phyloP scores from a whole-genome alignment of 2,888 invertebrate genomes.

The Hirudinaria manillensis region DNA sequence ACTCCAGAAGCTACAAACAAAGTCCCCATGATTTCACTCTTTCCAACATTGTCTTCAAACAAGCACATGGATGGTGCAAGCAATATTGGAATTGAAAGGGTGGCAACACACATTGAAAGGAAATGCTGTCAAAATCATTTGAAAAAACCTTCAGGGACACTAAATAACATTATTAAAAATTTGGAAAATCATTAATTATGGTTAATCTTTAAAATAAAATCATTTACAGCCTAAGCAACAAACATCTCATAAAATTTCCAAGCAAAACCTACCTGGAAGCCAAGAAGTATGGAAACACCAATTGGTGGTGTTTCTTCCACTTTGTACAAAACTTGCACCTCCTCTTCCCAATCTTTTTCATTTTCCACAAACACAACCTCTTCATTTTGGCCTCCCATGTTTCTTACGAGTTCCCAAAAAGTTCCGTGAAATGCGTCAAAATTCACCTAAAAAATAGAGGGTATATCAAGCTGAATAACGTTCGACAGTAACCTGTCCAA shows the following conservation, averaged over 20 bases:
- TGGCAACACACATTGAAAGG: conserved; percentile 70
- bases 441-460: too few species aligned
- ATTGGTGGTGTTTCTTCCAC: conserved; percentile 35
- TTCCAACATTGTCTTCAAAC: conserved; percentile 54
- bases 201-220: not conserved
- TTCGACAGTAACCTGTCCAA: too few species aligned
- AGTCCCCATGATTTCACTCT: conserved; percentile 51
- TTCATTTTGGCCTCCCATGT: too few species aligned
- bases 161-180: not conserved
- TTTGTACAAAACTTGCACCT: conserved; percentile 30
- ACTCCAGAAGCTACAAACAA: conserved; percentile 53
- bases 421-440: too few species aligned
- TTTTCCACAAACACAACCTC: too few species aligned
- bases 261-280: conserved; percentile 31
- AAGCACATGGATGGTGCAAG: conserved; percentile 76
- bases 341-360: conserved; percentile 22
- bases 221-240: too few species aligned
- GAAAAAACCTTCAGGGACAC: conserved; percentile 31
- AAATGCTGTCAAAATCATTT: conserved; percentile 43
- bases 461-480: too few species aligned
- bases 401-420: too few species aligned
- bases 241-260: too few species aligned
- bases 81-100: conserved; percentile 76
- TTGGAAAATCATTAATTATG: not conserved
- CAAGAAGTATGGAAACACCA: conserved; percentile 30